Evolutionary conservation across 2,797 vertebrate genomes (phyloP).

Genomic region (Danio tinwini): DNA sequence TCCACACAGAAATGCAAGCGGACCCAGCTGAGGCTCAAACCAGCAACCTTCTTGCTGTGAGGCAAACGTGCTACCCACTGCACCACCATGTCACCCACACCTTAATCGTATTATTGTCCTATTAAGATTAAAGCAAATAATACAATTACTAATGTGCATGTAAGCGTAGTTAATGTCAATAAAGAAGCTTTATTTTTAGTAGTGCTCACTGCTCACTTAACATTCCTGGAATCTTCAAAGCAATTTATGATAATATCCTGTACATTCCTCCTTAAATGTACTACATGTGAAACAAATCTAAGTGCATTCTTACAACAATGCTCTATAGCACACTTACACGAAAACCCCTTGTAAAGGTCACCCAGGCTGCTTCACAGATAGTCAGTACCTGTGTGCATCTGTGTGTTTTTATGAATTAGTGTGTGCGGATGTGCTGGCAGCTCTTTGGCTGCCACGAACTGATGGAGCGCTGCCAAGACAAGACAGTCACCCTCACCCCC

Average conservation of each 20-base stretch:
- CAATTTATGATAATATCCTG: not conserved
- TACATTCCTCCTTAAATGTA: not conserved
- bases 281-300: not conserved
- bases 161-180: too few species aligned
- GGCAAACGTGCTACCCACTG: too few species aligned
- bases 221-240: too few species aligned
- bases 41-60: too few species aligned
- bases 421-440: slow-evolving; percentile 52
- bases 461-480: slow-evolving; percentile 71
- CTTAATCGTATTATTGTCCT: too few species aligned
- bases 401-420: slow-evolving; percentile 40
- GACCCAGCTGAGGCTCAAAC: too few species aligned
- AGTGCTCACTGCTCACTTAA: too few species aligned
- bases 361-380: not conserved
- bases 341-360: not conserved
- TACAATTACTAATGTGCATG: too few species aligned
- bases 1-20: too few species aligned
- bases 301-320: not conserved
- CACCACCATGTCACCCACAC: too few species aligned
- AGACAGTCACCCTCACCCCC: slow-evolving; percentile 68
- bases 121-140: too few species aligned
- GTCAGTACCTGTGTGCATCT: slow-evolving; percentile 4
- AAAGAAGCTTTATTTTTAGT: too few species aligned
- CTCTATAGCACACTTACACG: not conserved
- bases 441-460: slow-evolving; percentile 12